A percentile compares a stretch with the other conserved stretches of the same genome.
Evolutionary conservation across 1,140 invertebrate genomes (phyloP).

Genomic region (Drosophila ambigua): DNA sequence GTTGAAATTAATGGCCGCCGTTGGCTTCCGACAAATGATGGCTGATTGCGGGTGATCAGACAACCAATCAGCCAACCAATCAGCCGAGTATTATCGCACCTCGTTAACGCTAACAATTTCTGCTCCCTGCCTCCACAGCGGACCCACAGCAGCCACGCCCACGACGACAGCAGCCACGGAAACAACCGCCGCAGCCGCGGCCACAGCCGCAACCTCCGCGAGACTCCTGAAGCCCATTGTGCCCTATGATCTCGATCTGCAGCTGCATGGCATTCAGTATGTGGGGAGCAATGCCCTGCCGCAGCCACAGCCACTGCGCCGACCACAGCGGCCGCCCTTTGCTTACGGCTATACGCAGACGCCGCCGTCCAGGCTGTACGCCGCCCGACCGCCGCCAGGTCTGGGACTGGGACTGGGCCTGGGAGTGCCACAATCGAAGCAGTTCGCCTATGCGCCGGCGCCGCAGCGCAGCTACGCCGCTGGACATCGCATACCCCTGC

Average conservation of each 20-base stretch:
- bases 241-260: slow-evolving; percentile 66
- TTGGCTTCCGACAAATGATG: slow-evolving; percentile 76
- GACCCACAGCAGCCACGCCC: slow-evolving; percentile 48
- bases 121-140: slow-evolving; percentile 15
- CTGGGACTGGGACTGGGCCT: background rate
- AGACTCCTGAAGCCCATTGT: slow-evolving; percentile 62
- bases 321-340: slow-evolving; percentile 19
- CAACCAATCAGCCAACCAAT: too few species aligned
- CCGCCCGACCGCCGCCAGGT: background rate
- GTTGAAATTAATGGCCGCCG: slow-evolving; percentile 55
- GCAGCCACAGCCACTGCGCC: background rate
- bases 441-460: slow-evolving; percentile 54
- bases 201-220: slow-evolving; percentile 13
- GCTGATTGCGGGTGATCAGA: slow-evolving; percentile 1
- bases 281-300: slow-evolving; percentile 49
- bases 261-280: slow-evolving; percentile 55
- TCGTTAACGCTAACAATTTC: background rate
- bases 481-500: slow-evolving; percentile 54
- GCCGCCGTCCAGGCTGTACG: slow-evolving; percentile 28
- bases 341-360: slow-evolving; percentile 35
- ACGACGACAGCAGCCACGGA: slow-evolving; percentile 8
- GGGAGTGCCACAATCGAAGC: slow-evolving; percentile 65
- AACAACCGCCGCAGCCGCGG: slow-evolving; percentile 12
- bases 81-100: slow-evolving; percentile 19
- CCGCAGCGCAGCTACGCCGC: slow-evolving; percentile 56